Base-by-base conservation (phyloP, 2,113 vertebrate genomes). In the Tenrec ecaudatus region DNA sequence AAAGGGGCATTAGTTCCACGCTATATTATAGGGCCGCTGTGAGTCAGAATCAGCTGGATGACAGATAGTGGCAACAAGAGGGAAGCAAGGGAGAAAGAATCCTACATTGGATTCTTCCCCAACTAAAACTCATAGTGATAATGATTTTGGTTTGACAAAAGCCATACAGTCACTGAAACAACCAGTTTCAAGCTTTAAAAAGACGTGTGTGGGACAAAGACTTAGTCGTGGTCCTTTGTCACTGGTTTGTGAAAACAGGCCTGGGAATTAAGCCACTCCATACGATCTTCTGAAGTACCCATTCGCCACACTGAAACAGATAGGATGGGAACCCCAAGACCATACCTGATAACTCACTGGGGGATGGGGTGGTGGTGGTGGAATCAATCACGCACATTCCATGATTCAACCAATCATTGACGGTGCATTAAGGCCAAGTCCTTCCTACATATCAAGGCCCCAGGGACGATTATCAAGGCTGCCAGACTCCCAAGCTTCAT, bases 61-160 rank as follows among this genome's bases (percentile, higher is more conserved):
- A 10, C 47, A 12, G 1, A 53, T 10, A 5, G 47, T 53, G 47
- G 47, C 47, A 53, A 53, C 47, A 53, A 53, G 47, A 12, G 47
- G 47, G 47, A 53, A 53, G 40, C 3, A 40, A 3, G 40, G 40
- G 40, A 40, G 47, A 53, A 53, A 53, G 47, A 53, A 53, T 53
- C 47, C 47, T 53, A 53, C 19, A 86, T 82, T 86, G 86, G 22
- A 82, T 47, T 82, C 82, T 57, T 16, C 22, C 38, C 29, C 85
- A 64, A 71, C 86, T 79, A 40, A 88, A 87, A 84, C 16, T 83
- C 33, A 84, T 40, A 33, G 83, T 84, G 2, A 58, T 78, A 92
- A 84, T 27, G 43, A n/a, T 0, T 23, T 83, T 88, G 82, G 53
- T 43, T 82, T 92, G 38, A 29, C 62, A 79, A 38, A 82, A 64